A percentile compares a stretch with the other conserved stretches of the same genome.
Conservation (phyloP, 2,113 vertebrate species). For the Phodopus roborovskii region DNA sequence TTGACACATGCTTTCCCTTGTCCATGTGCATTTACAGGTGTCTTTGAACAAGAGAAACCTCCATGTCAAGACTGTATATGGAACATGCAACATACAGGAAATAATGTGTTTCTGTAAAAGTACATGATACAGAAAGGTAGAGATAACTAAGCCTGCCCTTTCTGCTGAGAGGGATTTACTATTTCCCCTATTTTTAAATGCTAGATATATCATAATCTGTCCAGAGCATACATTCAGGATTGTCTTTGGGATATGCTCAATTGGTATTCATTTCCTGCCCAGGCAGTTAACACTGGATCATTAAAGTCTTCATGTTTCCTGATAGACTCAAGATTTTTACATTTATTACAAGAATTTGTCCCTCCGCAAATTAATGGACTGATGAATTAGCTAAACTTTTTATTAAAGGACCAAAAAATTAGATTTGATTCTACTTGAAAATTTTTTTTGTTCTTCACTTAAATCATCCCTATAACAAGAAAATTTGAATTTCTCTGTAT, state of each 20-base stretch:
- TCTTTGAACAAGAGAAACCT: not conserved
- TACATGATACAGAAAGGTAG: not conserved
- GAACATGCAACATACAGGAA: not conserved
- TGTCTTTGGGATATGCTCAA: not conserved
- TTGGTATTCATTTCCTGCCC: not conserved
- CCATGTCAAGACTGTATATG: not conserved
- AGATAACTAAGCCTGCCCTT: not conserved
- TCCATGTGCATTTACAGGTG: not conserved
- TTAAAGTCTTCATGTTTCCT: not conserved
- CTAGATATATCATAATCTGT: not conserved
- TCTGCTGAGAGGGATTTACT: not conserved
- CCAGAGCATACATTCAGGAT: not conserved
- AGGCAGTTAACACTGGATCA: not conserved
- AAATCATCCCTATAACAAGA: not conserved
- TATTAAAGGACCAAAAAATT: not conserved
- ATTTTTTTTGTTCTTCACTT: not conserved
- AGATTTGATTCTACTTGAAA: not conserved
- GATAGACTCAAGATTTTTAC: not conserved
- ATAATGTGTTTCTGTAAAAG: not conserved
- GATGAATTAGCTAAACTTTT: not conserved
- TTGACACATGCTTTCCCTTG: not conserved
- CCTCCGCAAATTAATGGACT: not conserved
- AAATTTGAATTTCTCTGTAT: not conserved
- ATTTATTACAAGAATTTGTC: constrained; percentile 11
- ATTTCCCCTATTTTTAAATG: not conserved